Evolutionary conservation across 2,888 invertebrate species (phyloP), one percentile per base, ranked within the genome.

Genomic region (Drosophila neutralis): DNA sequence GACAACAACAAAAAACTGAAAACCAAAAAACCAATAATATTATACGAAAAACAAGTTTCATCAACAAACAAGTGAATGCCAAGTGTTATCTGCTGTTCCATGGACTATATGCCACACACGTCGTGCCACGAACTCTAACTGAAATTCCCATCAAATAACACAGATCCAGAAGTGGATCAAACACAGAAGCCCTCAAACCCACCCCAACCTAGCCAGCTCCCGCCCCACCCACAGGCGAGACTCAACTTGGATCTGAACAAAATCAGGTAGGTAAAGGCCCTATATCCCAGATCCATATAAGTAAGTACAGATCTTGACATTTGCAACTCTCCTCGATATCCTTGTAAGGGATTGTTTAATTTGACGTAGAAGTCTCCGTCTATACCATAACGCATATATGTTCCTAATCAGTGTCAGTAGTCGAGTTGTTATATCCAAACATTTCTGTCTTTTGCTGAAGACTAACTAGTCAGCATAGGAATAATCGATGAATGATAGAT

Each of bases 101-200:
- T 54, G 72, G 72, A 72, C 72, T 72, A 72, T 45, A 45, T 63
- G 18, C 33, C 56, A 33, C 42, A 53, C 10, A 54, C 27, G 40
- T 13, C 36, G 31, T 52, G 21, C 35, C 6, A 45, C n/a, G 7
- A 63, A 63, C 45, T 59, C 11, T n/a, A 35, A 35, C 13, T 4
- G 15, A 61, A 52, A 38, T n/a, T 27, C 4, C 13, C 27, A 21
- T 15, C 38, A 52, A 61, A 24, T 24, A 58, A 45, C 3, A 21
- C 33, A 42, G 29, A 27, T 15, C 1, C 15, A 6, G 10, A 27
- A 27, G 8, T n/a, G 48, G 35, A 35, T 35, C 52, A 10, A 21
- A 1, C 45, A 4, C 4, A 2, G 21, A 45, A 21, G 45, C 13
- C 45, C 21, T 45, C 8, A 45, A 8, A 8, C 45, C 45, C 45